Evolutionary conservation across 2,113 vertebrate genomes (phyloP).

Genomic region (Triplophysa siluroides): DNA sequence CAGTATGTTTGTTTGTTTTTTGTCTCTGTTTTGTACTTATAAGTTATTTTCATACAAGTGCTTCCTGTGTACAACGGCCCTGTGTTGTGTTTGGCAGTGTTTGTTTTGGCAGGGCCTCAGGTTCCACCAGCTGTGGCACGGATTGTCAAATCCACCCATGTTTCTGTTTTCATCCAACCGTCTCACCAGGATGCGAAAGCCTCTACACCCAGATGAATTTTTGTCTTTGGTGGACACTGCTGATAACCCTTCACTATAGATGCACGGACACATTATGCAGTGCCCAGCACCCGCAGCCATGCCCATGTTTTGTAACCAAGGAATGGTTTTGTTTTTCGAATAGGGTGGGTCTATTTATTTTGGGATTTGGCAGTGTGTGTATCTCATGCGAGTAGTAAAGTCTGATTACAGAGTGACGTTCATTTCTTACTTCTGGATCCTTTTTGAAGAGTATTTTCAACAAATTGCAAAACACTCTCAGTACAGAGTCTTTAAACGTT

Average conservation of each 20-base stretch:
- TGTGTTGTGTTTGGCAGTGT: conserved; percentile 23
- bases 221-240: conserved; percentile 28
- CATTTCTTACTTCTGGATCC: conserved; percentile 8
- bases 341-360: conserved; percentile 28
- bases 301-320: conserved; percentile 51
- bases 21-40: not conserved
- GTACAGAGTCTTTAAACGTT: not conserved
- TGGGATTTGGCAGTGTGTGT: conserved; percentile 8
- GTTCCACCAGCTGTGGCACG: conserved; percentile 28
- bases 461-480: not conserved
- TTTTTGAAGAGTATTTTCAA: not conserved
- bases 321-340: conserved; percentile 20
- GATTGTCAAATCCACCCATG: not conserved
- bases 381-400: conserved; percentile 28
- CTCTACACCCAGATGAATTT: conserved; percentile 38
- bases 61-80: not conserved
- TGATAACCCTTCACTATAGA: conserved; percentile 23
- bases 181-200: not conserved
- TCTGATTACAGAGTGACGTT: conserved; percentile 37
- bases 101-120: conserved; percentile 17
- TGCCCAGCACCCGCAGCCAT: conserved; percentile 37
- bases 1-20: not conserved
- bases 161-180: conserved; percentile 12
- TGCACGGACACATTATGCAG: conserved; percentile 12
- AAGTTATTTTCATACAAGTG: not conserved